Evolutionary conservation across 2,888 invertebrate species (phyloP), one percentile per base, ranked within the genome.

Genomic region (Pinctada fucata): DNA sequence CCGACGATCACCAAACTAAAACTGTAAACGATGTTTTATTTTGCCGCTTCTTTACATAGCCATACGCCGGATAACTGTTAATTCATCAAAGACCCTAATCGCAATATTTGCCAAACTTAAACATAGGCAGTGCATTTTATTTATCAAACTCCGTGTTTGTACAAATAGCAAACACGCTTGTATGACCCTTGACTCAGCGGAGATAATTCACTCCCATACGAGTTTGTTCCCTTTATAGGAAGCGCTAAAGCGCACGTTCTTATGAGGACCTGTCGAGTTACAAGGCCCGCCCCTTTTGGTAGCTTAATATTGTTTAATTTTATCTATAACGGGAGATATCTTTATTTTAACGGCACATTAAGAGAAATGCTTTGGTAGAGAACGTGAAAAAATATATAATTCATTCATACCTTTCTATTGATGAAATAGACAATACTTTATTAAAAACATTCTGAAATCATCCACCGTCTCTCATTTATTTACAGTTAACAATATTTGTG

Each of bases 131-230:
- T 31, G 64, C 66, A 67, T 66, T 74, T 31, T 66, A 66, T 66
- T 74, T 67, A 74, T 74, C 74, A 50, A 51, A 49, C 49, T 67
- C 63, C 66, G 58, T 77, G 72, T 77, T 72, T 72, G 72, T 48
- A 65, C 72, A 77, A 77, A 72, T 66, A 63, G 51, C 76, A 77
- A 77, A 77, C 76, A 66, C 47, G 52, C 70, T 77, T 64, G 52
- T 66, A 47, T 72, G 76, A 77, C 72, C 76, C 72, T 72, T 77
- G 72, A 77, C 64, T 72, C 67, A 16, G 47, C 71, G 63, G 16
- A 48, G 73, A 63, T 73, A 45, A 68, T 68, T 68, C 73, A 73
- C 48, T 71, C 52, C 50, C n/a, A 49, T 3, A 6, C 13, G 31
- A 51, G 71, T 51, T 66, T 66, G 73, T 66, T 66, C 73, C 73